phyloP scores from a whole-genome alignment of 1,140 invertebrate species.

The Steinernema feltiae region DNA sequence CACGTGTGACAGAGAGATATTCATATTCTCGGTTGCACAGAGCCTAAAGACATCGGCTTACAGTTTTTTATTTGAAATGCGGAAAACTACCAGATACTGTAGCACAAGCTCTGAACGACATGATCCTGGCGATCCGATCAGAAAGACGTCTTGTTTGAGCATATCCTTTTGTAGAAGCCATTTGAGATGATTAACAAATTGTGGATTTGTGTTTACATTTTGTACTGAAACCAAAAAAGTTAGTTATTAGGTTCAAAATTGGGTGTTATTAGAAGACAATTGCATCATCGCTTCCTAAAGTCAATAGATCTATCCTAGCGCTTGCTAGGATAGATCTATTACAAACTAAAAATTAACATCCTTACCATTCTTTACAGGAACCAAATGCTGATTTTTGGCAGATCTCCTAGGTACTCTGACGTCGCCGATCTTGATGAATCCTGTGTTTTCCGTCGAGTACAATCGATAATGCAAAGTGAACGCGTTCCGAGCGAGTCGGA shows the following conservation, averaged over 20 bases:
- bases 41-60: constrained; percentile 61
- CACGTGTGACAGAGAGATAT: constrained; percentile 83
- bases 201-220: constrained; percentile 16
- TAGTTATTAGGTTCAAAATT: no score
- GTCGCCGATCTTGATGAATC: constrained; percentile 69
- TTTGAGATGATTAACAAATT: constrained; percentile 39
- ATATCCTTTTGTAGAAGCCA: constrained; percentile 63
- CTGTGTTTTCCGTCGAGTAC: not conserved
- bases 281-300: no score
- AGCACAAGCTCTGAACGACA: constrained; percentile 72
- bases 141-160: constrained; percentile 86
- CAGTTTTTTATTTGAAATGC: not conserved
- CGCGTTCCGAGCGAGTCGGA: not conserved
- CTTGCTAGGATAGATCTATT: constrained; percentile 40
- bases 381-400: constrained; percentile 70
- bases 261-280: no score
- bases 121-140: constrained; percentile 81
- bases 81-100: constrained; percentile 65
- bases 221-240: constrained; percentile 12
- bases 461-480: not conserved
- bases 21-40: constrained; percentile 81
- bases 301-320: no score
- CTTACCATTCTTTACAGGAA: constrained; percentile 77
- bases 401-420: constrained; percentile 67
- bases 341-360: constrained; percentile 45